phyloP scores from a whole-genome alignment of 2,797 vertebrate genomes.

The Dromococcyx pavoninus region DNA sequence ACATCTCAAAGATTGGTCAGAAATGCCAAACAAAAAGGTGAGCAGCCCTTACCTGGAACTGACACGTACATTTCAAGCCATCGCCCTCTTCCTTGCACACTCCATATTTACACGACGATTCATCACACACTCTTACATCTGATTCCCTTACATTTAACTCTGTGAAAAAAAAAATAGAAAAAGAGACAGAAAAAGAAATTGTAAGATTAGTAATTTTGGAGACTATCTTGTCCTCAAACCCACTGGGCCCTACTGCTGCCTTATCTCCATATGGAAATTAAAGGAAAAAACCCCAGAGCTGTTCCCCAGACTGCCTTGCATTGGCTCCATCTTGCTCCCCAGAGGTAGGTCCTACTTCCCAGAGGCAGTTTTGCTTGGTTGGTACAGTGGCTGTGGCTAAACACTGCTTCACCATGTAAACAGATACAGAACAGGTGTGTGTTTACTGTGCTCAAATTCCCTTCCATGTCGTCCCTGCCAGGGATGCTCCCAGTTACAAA shows the following conservation, averaged over 20 bases:
- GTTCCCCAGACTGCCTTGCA: not conserved
- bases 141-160: constrained; percentile 90
- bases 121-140: constrained; percentile 87
- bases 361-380: not conserved
- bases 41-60: constrained; percentile 88
- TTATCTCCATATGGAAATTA: not conserved
- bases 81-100: constrained; percentile 90
- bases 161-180: constrained; percentile 56
- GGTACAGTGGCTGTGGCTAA: not conserved
- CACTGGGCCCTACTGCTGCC: not conserved
- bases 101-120: constrained; percentile 89
- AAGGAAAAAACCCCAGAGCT: not conserved
- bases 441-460: not conserved
- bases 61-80: constrained; percentile 90
- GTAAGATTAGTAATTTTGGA: not conserved
- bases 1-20: not conserved
- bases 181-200: not conserved
- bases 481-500: not conserved
- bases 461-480: accelerated
- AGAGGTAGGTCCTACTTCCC: not conserved
- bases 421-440: not conserved
- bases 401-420: not conserved
- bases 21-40: not conserved
- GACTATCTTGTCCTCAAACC: not conserved
- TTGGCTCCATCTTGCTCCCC: not conserved